phyloP scores from a whole-genome alignment of 1,140 invertebrate genomes.

The Homalodisca vitripennis region DNA sequence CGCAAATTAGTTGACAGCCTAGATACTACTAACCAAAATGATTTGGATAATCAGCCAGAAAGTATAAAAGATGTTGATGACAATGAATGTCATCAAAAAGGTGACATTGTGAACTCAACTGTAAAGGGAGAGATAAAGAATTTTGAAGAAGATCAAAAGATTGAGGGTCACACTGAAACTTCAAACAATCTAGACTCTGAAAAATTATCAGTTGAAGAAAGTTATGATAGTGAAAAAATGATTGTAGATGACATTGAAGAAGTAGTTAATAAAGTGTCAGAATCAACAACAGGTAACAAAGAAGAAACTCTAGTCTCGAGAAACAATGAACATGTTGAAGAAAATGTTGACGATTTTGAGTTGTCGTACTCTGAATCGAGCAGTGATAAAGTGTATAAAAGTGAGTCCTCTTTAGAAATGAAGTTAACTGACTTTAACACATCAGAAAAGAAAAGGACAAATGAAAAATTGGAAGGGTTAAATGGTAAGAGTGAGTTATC shows the following conservation, averaged over 20 bases:
- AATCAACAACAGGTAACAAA: not conserved
- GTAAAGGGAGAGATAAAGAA: not conserved
- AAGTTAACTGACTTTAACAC: constrained; percentile 1
- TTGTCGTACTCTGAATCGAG: not conserved
- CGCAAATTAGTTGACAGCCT: too few species aligned
- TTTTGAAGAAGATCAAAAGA: not conserved
- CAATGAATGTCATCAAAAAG: not conserved
- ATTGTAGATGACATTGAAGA: not conserved
- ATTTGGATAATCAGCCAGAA: not conserved
- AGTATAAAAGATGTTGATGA: not conserved
- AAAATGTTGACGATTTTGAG: constrained; percentile 10
- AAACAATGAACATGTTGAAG: not conserved
- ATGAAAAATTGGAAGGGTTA: not conserved
- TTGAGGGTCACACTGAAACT: not conserved
- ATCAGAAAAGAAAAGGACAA: not conserved
- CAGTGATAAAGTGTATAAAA: constrained; percentile 5
- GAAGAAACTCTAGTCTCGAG: not conserved
- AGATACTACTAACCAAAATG: not conserved
- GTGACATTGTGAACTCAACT: not conserved
- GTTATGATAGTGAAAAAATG: not conserved
- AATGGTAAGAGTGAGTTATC: not conserved
- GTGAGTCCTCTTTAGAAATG: constrained; percentile 8
- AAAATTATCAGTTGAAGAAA: not conserved
- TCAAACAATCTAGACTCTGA: not conserved
- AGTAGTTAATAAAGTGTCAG: not conserved